A percentile compares a stretch with the other conserved stretches of the same genome.
Conservation (phyloP, 2,888 invertebrate genomes). For the Drosophila phalerata region DNA sequence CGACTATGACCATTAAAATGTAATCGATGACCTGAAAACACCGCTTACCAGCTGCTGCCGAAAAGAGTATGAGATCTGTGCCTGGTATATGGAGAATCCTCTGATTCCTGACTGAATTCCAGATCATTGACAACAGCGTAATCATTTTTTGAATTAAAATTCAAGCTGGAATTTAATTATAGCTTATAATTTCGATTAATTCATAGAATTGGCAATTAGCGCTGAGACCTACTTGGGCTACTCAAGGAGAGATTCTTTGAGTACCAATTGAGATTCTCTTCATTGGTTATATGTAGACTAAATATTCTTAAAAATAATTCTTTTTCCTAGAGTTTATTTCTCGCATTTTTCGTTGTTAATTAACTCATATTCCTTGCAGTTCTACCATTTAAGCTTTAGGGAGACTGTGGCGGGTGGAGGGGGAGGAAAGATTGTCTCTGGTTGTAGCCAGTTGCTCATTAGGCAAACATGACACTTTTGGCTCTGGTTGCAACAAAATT, state of each 20-base stretch:
- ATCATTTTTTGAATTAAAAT: neutral
- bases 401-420: neutral
- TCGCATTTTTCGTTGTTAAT: constrained; percentile 1
- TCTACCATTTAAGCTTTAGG: neutral
- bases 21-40: constrained; percentile 3
- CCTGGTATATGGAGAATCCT: neutral
- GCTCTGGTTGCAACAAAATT: constrained; percentile 19
- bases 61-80: neutral
- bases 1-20: constrained; percentile 8
- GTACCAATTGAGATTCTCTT: no score
- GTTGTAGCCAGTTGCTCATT: constrained; percentile 44
- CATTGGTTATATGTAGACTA: no score
- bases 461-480: constrained; percentile 57
- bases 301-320: no score
- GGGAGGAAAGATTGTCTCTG: neutral
- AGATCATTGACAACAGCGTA: neutral
- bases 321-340: no score
- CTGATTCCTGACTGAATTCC: neutral
- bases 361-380: neutral
- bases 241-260: no score
- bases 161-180: neutral
- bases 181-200: neutral
- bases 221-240: neutral
- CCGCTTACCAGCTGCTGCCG: neutral
- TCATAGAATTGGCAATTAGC: neutral